Conservation (phyloP, 1,140 invertebrate species). For the Heliconius melpomene region DNA sequence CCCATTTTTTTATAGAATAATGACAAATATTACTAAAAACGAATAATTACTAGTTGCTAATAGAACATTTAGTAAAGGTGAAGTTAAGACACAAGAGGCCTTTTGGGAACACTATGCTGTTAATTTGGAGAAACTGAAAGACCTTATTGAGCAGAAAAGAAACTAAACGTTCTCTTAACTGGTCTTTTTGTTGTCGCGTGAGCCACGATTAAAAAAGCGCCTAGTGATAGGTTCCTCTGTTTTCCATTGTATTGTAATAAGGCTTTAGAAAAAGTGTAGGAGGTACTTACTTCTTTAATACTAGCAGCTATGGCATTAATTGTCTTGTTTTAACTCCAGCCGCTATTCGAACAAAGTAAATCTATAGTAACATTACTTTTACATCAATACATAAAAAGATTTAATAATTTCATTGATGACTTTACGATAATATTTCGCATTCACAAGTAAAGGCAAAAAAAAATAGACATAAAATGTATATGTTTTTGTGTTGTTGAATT, state of each 20-base stretch:
- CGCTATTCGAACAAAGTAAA: background rate
- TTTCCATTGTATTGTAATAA: background rate
- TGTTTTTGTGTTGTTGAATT: slow-evolving; percentile 15
- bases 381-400: background rate
- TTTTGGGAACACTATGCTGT: background rate
- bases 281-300: background rate
- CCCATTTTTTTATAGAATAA: no score
- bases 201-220: no score
- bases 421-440: slow-evolving; percentile 8
- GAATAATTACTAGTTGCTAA: no score
- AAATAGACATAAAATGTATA: slow-evolving; percentile 27
- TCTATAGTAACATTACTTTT: background rate
- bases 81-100: background rate
- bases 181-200: no score
- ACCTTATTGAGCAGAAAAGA: no score
- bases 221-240: background rate
- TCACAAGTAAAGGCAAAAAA: slow-evolving; percentile 30
- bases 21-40: no score
- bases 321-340: background rate
- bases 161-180: no score
- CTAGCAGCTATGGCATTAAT: background rate
- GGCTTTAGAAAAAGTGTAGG: no score
- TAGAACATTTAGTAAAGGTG: background rate
- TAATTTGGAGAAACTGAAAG: background rate
- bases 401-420: background rate